Evolutionary conservation across 1,140 invertebrate genomes (phyloP).

Genomic region (Formica exsecta): DNA sequence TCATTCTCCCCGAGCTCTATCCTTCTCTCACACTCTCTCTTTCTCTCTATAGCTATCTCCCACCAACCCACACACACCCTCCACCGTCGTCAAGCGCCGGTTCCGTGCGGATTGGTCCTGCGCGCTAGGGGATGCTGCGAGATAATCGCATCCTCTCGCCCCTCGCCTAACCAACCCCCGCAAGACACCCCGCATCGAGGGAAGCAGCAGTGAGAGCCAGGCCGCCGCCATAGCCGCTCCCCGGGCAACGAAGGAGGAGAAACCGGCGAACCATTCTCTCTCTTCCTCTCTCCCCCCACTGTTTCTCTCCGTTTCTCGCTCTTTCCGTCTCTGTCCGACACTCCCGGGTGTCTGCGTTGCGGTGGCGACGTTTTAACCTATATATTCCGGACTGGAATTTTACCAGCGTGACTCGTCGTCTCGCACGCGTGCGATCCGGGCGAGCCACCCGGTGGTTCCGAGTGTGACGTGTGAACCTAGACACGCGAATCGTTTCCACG

Average conservation of each 20-base stretch:
- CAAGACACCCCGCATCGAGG: slow-evolving; percentile 67
- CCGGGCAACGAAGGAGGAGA: slow-evolving; percentile 74
- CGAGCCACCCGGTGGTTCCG: slow-evolving; percentile 22
- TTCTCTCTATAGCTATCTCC: slow-evolving; percentile 27
- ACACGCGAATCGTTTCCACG: slow-evolving; percentile 45
- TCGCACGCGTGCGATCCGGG: slow-evolving; percentile 36
- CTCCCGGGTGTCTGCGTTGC: slow-evolving; percentile 50
- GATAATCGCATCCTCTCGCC: slow-evolving; percentile 69
- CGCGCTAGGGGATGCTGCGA: slow-evolving; percentile 83
- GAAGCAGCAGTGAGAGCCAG: slow-evolving; percentile 84
- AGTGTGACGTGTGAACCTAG: slow-evolving; percentile 61
- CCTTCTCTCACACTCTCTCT: slow-evolving; percentile 16
- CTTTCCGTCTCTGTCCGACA: slow-evolving; percentile 48
- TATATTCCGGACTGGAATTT: slow-evolving; percentile 45
- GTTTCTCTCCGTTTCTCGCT: slow-evolving; percentile 41
- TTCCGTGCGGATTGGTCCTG: slow-evolving; percentile 79
- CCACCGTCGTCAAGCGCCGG: slow-evolving; percentile 74
- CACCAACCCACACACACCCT: slow-evolving; percentile 38
- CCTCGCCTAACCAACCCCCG: slow-evolving; percentile 67
- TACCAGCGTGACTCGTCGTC: slow-evolving; percentile 36
- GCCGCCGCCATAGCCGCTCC: slow-evolving; percentile 85
- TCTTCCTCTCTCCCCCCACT: slow-evolving; percentile 47
- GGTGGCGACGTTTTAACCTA: slow-evolving; percentile 42
- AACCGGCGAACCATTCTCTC: slow-evolving; percentile 70
- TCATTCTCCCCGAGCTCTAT: background rate